Base-by-base conservation (phyloP, 2,888 invertebrate species). In the Cenopis cana region DNA sequence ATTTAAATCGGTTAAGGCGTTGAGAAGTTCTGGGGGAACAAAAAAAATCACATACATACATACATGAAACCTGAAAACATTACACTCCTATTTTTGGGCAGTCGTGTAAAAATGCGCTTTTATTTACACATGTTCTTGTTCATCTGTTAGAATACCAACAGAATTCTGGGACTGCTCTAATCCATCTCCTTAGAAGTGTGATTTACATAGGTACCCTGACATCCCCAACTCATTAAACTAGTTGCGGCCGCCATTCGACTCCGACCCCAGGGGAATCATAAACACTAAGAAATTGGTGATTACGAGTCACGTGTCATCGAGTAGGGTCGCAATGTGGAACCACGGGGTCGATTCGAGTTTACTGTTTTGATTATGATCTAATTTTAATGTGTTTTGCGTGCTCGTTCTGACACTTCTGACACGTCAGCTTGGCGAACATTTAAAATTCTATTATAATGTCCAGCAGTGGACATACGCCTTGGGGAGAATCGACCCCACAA, bases 201-300 rank as follows among this genome's bases (percentile, higher is more conserved):
- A 91, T 89, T 89, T 90, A 89, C 86, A 83, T 79, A n/a, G n/a
- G n/a, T n/a, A 74, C 82, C 89, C 81, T 88, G 87, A 87, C 87
- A 82, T 86, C 85, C 62, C 64, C 68, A 72, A 74, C 62, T 65
- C 74, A 73, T 80, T 76, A 76, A 55, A 67, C 60, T 76, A 73
- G 74, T 66, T 76, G 70, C 71, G 75, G 74, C 76, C 80, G 77
- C 77, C 82, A 46, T 46, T 46, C 76, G 78, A 84, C 81, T 84
- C 82, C 77, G 79, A 76, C 86, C 82, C 85, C 69, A 74, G 88
- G 85, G 24, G 90, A 85, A 83, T 83, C 82, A 86, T 85, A 86
- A 85, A 84, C 85, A 88, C 83, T 90, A 88, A 88, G 85, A 91
- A 91, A 91, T 92, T 90, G 89, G 86, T 89, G 89, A 91, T 91